A percentile compares a stretch with the other conserved stretches of the same genome.
These are phyloP conservation scores for Drosophila kuntzei DNA, from an alignment of 2,888 invertebrate genomes.

Conservation along the genomic window DNA sequence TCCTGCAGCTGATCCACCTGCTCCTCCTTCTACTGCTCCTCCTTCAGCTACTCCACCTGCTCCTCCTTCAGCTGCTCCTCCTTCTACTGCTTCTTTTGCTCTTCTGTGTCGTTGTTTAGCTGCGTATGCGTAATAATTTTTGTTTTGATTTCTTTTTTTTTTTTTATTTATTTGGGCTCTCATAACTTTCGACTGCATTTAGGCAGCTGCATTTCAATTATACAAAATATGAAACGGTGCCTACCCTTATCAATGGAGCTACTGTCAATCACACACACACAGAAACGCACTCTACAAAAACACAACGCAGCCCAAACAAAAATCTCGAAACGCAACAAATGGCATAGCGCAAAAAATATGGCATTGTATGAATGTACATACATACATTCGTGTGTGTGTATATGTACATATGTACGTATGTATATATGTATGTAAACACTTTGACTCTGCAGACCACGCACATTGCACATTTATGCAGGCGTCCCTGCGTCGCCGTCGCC, in stretches of 20 bases:
- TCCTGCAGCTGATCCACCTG: neutral
- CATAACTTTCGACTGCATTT: constrained; percentile 70
- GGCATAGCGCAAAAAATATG: constrained; percentile 68
- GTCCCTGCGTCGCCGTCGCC: constrained; percentile 32
- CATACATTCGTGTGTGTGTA: constrained; percentile 33
- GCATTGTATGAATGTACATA: constrained; percentile 39
- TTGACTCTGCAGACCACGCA: constrained; percentile 64
- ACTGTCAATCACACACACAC: constrained; percentile 44
- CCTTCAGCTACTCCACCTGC: neutral
- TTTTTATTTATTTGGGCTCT: constrained; percentile 50
- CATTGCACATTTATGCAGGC: constrained; percentile 71
- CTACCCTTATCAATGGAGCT: constrained; percentile 46
- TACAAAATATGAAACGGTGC: constrained; percentile 41
- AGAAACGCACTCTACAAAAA: constrained; percentile 16
- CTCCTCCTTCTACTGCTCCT: neutral
- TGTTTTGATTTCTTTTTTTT: constrained; percentile 10
- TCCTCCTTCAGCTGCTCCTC: neutral
- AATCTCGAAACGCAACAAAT: constrained; percentile 71
- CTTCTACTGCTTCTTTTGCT: neutral
- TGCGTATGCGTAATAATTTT: constrained; percentile 71
- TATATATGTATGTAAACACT: constrained; percentile 38
- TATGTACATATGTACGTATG: constrained; percentile 13
- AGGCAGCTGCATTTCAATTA: constrained; percentile 58
- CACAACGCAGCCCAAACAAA: constrained; percentile 35
- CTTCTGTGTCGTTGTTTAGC: constrained; percentile 39